Evolutionary conservation across 2,888 invertebrate species (phyloP).

Genomic region (Erannis defoliaria): DNA sequence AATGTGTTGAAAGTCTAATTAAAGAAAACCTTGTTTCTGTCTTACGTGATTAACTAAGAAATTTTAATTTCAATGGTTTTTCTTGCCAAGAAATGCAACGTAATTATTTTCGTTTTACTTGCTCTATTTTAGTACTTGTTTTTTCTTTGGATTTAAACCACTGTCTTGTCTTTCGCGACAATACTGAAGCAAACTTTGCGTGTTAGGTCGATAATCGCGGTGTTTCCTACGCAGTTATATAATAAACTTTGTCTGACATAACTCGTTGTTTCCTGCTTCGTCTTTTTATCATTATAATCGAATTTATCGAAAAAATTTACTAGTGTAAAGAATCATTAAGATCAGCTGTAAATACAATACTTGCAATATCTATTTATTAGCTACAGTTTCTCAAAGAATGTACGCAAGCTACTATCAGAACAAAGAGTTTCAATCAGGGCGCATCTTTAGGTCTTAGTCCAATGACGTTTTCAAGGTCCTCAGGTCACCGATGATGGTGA

Average conservation of each 20-base stretch:
- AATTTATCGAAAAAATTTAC: too few species aligned
- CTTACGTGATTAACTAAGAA: conserved; percentile 9
- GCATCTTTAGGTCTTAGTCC: conserved; percentile 33
- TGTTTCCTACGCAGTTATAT: conserved; percentile 7
- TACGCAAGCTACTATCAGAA: background rate
- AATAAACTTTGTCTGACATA: background rate
- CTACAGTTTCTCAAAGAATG: background rate
- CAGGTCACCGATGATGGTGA: conserved; percentile 58
- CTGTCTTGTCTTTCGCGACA: background rate
- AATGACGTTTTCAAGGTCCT: conserved; percentile 43
- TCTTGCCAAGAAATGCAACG: conserved; percentile 1
- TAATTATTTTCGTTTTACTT: background rate
- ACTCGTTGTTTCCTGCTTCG: background rate
- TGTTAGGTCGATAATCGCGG: conserved; percentile 12
- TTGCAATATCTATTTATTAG: too few species aligned
- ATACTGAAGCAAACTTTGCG: conserved; percentile 7
- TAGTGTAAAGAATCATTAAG: too few species aligned
- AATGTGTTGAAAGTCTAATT: conserved; percentile 32
- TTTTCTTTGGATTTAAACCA: background rate
- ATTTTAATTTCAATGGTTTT: conserved; percentile 18
- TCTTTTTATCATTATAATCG: too few species aligned
- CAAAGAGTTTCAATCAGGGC: conserved; percentile 23
- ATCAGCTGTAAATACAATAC: too few species aligned
- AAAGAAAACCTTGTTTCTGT: conserved; percentile 17
- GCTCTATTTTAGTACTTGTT: background rate